phyloP scores from a whole-genome alignment of 2,113 vertebrate species.

The Zosterops hypoxanthus region DNA sequence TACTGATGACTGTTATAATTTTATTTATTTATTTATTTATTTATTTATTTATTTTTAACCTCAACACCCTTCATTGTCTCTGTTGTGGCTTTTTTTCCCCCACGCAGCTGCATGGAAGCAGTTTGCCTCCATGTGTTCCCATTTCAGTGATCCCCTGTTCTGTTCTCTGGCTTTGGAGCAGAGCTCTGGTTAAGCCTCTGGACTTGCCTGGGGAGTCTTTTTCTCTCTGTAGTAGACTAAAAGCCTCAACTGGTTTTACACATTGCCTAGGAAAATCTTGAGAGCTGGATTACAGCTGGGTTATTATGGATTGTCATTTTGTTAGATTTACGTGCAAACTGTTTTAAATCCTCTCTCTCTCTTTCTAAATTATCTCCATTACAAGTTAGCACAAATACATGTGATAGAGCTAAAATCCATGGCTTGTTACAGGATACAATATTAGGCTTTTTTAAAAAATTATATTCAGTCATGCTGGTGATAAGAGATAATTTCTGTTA shows the following conservation, averaged over 20 bases:
- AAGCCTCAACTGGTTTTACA: background rate
- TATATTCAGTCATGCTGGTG: background rate
- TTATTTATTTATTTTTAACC: background rate
- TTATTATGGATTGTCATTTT: background rate
- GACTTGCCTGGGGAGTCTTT: background rate
- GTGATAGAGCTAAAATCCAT: background rate
- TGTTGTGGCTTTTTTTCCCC: background rate
- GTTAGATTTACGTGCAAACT: background rate
- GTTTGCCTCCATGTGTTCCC: background rate
- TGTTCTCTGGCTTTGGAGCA: background rate
- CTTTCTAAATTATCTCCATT: background rate
- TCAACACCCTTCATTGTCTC: background rate
- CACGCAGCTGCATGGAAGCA: background rate
- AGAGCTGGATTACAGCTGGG: background rate
- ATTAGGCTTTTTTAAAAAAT: background rate
- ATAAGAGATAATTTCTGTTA: background rate
- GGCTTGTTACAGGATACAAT: background rate
- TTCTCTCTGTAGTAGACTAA: background rate
- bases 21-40: background rate
- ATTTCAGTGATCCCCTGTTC: accelerated
- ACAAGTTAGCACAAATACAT: background rate
- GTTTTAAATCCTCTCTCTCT: background rate
- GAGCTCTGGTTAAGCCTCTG: background rate
- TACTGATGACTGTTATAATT: background rate
- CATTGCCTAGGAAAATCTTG: background rate